Base-by-base conservation (phyloP, 2,888 invertebrate species). In the Mythimna loreyi region DNA sequence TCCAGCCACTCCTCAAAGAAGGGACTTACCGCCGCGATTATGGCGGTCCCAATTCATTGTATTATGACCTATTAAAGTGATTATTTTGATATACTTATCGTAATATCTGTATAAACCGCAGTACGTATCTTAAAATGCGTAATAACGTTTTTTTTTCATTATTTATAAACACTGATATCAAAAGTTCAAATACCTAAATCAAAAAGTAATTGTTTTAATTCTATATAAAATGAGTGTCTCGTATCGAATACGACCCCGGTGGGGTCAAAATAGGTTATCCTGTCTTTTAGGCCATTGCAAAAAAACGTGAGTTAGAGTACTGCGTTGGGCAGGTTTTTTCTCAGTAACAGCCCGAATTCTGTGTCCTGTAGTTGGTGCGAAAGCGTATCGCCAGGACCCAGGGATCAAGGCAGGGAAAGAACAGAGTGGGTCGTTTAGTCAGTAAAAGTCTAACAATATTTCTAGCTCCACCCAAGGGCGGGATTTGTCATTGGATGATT, bases 191-290 rank as follows among this genome's bases (percentile, higher is more conserved):
- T 61, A 47, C 53, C 8, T 60, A 50, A 19, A 21, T 40, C 21
- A 25, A 25, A 30, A 36, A 36, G 23, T 69, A 45, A 47, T 40
- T 53, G 45, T 70, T 70, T 69, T 36, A 60, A 28, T 70, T 60
- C 1, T 36, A 21, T 11, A 13, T 33, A 36, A 69, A 70, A 36
- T 33, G 19, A 45, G 36, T 40, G 53, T 70, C 52, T 53, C 25
- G 21, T 52, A 43, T 43, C 43, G 21, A 33, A 52, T 60, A 36
- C 11, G 52, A 60, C 47, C 25, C 23, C 16, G 3, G 0, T 1
- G 36, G 11, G n/a, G 16, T 28, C n/a, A 43, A 21, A 23, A 53
- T 65, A 52, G 30, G 21, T 43, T 52, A 63, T 63, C 50, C 63
- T 7, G 4, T 43, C 13, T 13, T 33, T 53, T 52, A 13, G 19